Percentiles rank a stretch among this genome's conserved stretches.
phyloP scores from a whole-genome alignment of 1,140 invertebrate genomes.

The Pinna nobilis region DNA sequence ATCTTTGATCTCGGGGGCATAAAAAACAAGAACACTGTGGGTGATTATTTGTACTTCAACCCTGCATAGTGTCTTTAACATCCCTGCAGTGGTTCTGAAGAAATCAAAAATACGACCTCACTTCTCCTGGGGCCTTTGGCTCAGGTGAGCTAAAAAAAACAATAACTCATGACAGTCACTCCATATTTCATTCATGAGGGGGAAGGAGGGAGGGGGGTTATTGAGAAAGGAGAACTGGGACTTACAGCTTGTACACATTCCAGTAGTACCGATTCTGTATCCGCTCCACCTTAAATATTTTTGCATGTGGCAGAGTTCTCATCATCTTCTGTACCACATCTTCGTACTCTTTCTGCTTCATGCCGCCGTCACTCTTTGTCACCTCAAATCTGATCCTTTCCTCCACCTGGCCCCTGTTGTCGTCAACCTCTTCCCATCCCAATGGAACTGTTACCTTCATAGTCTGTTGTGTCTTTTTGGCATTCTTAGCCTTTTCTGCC shows the following conservation, averaged over 20 bases:
- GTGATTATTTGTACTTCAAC: too few species aligned
- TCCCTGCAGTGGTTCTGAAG: too few species aligned
- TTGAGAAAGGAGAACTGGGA: conserved; percentile 3
- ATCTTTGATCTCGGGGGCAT: too few species aligned
- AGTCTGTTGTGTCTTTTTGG: background rate
- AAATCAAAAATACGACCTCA: too few species aligned
- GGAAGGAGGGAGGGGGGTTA: background rate
- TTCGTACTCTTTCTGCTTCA: conserved; percentile 30
- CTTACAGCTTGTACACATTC: conserved; percentile 41
- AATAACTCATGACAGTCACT: too few species aligned
- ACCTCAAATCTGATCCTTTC: background rate
- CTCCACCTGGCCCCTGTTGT: background rate
- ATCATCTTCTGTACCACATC: conserved; percentile 18
- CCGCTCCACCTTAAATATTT: conserved; percentile 25
- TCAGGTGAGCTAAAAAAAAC: too few species aligned
- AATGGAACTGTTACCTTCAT: conserved; percentile 22
- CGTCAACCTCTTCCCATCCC: conserved; percentile 8
- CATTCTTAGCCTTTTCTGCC: conserved; percentile 9
- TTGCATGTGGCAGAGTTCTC: conserved; percentile 33
- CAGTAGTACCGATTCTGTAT: conserved; percentile 32
- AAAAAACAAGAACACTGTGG: too few species aligned
- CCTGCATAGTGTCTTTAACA: too few species aligned
- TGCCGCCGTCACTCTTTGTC: background rate
- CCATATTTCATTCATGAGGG: too few species aligned
- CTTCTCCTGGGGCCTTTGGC: too few species aligned